These are phyloP conservation scores for Pontoporia blainvillei DNA, from an alignment of 2,113 vertebrate species.

Conservation along the genomic window DNA sequence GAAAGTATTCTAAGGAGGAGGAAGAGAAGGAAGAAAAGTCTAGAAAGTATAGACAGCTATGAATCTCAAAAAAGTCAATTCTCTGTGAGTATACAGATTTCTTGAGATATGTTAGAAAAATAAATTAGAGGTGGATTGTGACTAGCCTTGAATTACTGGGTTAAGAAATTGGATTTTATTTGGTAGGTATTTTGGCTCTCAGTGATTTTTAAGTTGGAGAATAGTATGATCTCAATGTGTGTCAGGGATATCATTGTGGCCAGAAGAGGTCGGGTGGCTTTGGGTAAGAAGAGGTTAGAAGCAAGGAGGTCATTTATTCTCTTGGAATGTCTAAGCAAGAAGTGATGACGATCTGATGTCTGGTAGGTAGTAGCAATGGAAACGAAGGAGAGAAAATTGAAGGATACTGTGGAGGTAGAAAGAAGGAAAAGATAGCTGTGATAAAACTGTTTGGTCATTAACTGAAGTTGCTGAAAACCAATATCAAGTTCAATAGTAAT, in stretches of 20 bases:
- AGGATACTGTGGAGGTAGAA: background rate
- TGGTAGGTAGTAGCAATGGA: background rate
- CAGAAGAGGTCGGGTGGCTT: background rate
- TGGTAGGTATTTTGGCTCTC: background rate
- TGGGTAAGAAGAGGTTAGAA: background rate
- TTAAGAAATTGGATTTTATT: constrained; percentile 8
- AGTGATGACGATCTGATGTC: background rate
- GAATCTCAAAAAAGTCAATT: background rate
- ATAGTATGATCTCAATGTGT: background rate
- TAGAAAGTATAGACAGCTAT: background rate
- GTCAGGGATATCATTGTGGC: background rate
- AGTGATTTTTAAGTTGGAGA: background rate
- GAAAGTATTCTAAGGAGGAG: background rate
- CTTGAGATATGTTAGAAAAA: background rate
- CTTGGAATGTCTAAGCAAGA: background rate
- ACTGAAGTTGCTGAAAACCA: background rate
- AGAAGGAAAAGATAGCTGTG: background rate
- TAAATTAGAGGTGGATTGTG: background rate
- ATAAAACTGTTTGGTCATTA: background rate
- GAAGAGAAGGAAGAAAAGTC: background rate
- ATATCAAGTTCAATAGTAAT: background rate
- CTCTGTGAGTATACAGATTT: background rate
- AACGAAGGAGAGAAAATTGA: background rate
- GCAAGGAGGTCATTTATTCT: background rate
- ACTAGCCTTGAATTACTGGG: background rate